Percentiles rank a stretch among this genome's conserved stretches.
These are phyloP conservation scores for Campoletis sonorensis DNA, from an alignment of 1,140 invertebrate species.

Conservation along the genomic window DNA sequence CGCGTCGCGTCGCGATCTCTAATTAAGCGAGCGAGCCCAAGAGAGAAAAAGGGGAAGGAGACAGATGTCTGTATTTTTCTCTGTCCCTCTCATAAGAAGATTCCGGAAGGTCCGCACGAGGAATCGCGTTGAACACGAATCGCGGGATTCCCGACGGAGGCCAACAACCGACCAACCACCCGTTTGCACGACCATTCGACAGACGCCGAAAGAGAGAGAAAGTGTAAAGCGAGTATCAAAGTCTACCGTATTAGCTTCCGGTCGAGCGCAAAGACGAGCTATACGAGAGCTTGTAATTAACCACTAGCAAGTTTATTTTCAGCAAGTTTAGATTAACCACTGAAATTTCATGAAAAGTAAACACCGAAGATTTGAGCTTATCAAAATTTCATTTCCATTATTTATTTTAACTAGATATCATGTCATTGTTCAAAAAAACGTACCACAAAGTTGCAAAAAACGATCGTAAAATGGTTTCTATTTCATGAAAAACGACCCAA, in stretches of 20 bases:
- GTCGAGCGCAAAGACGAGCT: background rate
- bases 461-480: too few relatives aligned
- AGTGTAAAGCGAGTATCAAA: background rate
- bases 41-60: background rate
- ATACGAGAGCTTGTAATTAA: background rate
- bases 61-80: background rate
- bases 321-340: background rate
- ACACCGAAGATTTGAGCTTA: background rate
- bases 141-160: background rate
- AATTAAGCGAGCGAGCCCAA: conserved; percentile 4
- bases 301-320: background rate
- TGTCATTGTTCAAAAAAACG: background rate
- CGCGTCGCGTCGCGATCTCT: conserved; percentile 24
- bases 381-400: background rate
- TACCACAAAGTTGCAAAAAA: too few relatives aligned
- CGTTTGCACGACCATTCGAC: conserved; percentile 5
- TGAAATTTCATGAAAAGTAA: background rate
- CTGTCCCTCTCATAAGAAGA: conserved; percentile 1
- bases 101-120: conserved; percentile 23
- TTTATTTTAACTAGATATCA: background rate
- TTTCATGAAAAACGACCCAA: too few relatives aligned
- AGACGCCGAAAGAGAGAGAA: background rate
- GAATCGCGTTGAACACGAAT: background rate
- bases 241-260: conserved; percentile 1
- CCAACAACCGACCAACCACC: conserved; percentile 23